Conservation (phyloP, 2,113 vertebrate species). For the Corynorhinus townsendii region DNA sequence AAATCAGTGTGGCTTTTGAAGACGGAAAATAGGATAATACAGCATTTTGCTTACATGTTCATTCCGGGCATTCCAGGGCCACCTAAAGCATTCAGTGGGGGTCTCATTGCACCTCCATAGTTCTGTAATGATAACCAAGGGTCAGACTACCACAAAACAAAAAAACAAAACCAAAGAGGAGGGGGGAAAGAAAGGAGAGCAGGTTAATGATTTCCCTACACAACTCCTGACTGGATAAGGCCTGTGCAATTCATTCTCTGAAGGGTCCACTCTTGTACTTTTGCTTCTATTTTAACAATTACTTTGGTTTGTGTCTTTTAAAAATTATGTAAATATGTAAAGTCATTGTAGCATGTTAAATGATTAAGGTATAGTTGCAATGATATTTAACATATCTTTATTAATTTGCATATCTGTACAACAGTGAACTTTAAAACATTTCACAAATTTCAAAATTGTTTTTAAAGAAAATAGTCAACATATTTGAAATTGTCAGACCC, state of each 20-base stretch:
- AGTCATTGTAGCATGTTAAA: background rate
- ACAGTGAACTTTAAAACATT: constrained; percentile 26
- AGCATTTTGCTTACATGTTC: constrained; percentile 91
- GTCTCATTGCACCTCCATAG: constrained; percentile 98
- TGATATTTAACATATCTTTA: constrained; percentile 19
- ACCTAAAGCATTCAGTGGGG: constrained; percentile 96
- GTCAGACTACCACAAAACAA: constrained; percentile 91
- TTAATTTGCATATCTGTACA: constrained; percentile 14
- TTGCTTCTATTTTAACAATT: constrained; percentile 55
- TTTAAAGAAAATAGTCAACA: constrained; percentile 30
- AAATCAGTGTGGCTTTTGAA: constrained; percentile 14
- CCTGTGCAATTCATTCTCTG: constrained; percentile 78
- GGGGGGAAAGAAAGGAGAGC: constrained; percentile 87
- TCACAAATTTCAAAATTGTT: constrained; percentile 21
- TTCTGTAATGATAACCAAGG: constrained; percentile 91
- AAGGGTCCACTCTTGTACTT: constrained; percentile 75
- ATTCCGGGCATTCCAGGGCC: constrained; percentile 98
- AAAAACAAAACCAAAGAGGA: constrained; percentile 88
- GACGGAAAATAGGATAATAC: constrained; percentile 46
- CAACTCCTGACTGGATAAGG: constrained; percentile 75
- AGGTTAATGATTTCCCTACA: constrained; percentile 85
- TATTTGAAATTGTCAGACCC: constrained; percentile 31
- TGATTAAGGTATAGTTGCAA: constrained; percentile 20
- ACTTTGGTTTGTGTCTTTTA: constrained; percentile 39
- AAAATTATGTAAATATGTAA: constrained; percentile 13